A percentile compares a stretch with the other conserved stretches of the same genome.
Conservation (phyloP, 2,888 invertebrate species). For the Synergus umbraculus region DNA sequence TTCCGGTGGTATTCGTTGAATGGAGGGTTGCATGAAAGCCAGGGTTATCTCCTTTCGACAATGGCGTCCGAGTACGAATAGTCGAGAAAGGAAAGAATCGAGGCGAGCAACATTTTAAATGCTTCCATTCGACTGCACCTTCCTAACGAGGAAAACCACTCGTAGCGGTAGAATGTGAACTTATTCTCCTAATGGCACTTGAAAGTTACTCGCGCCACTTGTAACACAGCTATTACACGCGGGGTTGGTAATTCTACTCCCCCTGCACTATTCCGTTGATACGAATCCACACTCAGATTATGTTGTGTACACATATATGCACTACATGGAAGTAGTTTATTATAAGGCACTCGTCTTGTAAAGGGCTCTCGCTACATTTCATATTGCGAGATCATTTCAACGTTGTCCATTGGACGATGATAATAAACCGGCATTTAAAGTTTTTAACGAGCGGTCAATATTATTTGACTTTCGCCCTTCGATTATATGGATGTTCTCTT, state of each 20-base stretch:
- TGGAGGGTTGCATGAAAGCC: conserved; percentile 33
- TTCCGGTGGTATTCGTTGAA: conserved; percentile 35
- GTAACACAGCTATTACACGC: conserved; percentile 65
- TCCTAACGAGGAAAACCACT: conserved; percentile 56
- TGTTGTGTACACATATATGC: conserved; percentile 44
- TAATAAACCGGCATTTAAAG: conserved; percentile 70
- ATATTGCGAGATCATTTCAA: conserved; percentile 34
- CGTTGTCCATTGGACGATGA: conserved; percentile 49
- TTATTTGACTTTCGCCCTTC: conserved; percentile 52
- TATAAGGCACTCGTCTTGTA: conserved; percentile 55
- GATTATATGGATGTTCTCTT: neutral
- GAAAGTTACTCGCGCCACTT: conserved; percentile 70
- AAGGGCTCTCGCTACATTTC: conserved; percentile 58
- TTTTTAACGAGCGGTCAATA: conserved; percentile 73
- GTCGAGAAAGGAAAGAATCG: conserved; percentile 42
- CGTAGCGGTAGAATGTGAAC: conserved; percentile 50
- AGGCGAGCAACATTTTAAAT: conserved; percentile 50
- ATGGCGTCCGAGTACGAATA: conserved; percentile 40
- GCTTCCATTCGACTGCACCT: conserved; percentile 52
- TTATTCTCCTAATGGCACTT: conserved; percentile 64
- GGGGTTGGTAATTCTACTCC: conserved; percentile 43
- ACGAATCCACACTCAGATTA: conserved; percentile 46
- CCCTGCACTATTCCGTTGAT: conserved; percentile 23
- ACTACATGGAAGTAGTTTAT: conserved; percentile 50
- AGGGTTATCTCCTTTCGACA: conserved; percentile 28